Evolutionary conservation across 2,888 invertebrate genomes (phyloP), one percentile per base, ranked within the genome.

Genomic region (Crepidodera aurea): DNA sequence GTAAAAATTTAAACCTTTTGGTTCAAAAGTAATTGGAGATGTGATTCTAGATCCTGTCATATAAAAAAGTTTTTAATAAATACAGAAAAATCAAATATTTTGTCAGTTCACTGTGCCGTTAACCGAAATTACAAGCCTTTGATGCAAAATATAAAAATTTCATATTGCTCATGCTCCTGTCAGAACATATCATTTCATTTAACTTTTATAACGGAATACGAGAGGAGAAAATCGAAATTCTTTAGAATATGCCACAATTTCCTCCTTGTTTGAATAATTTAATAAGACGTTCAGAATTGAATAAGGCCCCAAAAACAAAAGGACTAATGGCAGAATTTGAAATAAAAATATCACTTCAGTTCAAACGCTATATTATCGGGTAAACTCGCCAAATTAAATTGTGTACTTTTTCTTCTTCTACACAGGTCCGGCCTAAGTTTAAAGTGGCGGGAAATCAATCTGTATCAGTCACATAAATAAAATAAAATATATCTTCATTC

Each of bases 381-480:
- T 54, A 61, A 61, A 64, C 61, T 61, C 53, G 51, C 54, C 19
- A 73, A 72, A 74, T 73, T 73, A 73, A 69, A 71, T 70, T 69
- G 69, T 69, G 7, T n/a, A n/a, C n/a, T n/a, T n/a, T n/a, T n/a
- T n/a, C n/a, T n/a, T n/a, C n/a, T n/a, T n/a, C n/a, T n/a, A n/a
- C n/a, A n/a, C n/a, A n/a, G n/a, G n/a, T n/a, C n/a, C n/a, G n/a
- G n/a, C n/a, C n/a, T n/a, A n/a, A n/a, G n/a, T n/a, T n/a, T n/a
- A n/a, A n/a, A n/a, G n/a, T n/a, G n/a, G n/a, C n/a, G n/a, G n/a
- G n/a, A n/a, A n/a, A n/a, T n/a, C n/a, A n/a, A n/a, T n/a, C n/a
- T n/a, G n/a, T n/a, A n/a, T n/a, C n/a, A n/a, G n/a, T n/a, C n/a
- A n/a, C n/a, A n/a, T n/a, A n/a, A n/a, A n/a, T n/a, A n/a, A n/a